phyloP scores from a whole-genome alignment of 2,888 invertebrate species.

The Endotricha flammealis region DNA sequence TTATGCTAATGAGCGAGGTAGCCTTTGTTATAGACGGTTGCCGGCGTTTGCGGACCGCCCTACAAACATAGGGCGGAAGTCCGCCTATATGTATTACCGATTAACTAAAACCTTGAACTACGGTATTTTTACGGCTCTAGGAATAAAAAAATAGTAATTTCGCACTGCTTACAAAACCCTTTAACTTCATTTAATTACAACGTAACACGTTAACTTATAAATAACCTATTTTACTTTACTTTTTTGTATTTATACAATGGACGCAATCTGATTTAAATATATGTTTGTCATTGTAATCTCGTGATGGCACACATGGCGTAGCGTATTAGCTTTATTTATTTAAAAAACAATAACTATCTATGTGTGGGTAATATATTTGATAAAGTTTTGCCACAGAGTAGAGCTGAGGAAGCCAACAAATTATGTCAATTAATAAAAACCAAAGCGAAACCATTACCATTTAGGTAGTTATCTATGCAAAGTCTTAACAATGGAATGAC shows the following conservation, averaged over 20 bases:
- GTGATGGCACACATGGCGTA: too few species aligned
- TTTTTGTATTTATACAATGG: too few species aligned
- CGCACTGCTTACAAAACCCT: constrained; percentile 10
- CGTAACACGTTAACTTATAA: too few species aligned
- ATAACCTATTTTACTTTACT: too few species aligned
- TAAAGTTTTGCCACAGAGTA: too few species aligned
- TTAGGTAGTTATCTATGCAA: not conserved
- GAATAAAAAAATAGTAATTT: constrained; percentile 15
- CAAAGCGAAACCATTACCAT: not conserved
- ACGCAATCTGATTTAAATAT: too few species aligned
- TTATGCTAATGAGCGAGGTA: constrained; percentile 33
- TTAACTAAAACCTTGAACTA: constrained; percentile 45
- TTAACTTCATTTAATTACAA: too few species aligned
- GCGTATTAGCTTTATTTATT: too few species aligned
- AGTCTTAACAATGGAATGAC: not conserved
- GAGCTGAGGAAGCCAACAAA: constrained; percentile 1
- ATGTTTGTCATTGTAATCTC: too few species aligned
- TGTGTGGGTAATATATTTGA: too few species aligned
- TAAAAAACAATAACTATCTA: too few species aligned
- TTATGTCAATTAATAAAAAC: not conserved
- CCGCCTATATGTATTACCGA: constrained; percentile 45
- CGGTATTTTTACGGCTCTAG: constrained; percentile 22
- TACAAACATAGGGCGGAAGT: constrained; percentile 57
- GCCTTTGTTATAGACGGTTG: constrained; percentile 23
- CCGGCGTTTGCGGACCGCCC: constrained; percentile 34